Evolutionary conservation across 2,113 vertebrate species (phyloP), one percentile per base, ranked within the genome.

Genomic region (Seriola aureovittata): DNA sequence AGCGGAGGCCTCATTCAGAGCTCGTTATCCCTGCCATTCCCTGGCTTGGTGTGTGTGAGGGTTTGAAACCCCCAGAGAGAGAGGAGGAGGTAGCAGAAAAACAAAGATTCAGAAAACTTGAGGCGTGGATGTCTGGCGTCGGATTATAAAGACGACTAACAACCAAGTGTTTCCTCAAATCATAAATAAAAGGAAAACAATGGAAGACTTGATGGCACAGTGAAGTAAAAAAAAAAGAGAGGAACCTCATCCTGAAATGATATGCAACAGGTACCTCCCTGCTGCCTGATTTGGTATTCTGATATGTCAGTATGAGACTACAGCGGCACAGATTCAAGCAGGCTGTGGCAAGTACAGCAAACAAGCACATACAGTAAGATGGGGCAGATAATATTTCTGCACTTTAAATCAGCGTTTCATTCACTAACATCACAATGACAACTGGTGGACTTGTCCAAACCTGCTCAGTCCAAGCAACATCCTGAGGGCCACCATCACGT

Each of bases 1-100:
- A 84, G 87, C 17, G 19, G 82, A 85, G 86, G 88, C 80, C 88
- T 94, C 88, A 92, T 93, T 95, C 91, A 93, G 85, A 81, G 79
- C 85, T 93, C 73, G 81, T 90, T 92, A 92, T 89, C 73, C 89
- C 90, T 70, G 89, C 79, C 71, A 90, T 93, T 71, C 85, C 83
- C 73, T 89, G 88, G 91, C 93, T 95, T 84, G 4, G 93, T 54
- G 36, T 40, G 59, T 67, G 75, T 66, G 69, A 36, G 64, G 13
- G 40, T 64, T 25, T 93, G 89, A 95, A 95, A 93, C 81, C 94
- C 90, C 87, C 86, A 19, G 16, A 4, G 16, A 4, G 16, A 70
- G 42, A 65, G 63, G 14, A 75, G 38, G 19, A 50, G 25, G 60
- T 21, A 38, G 57, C 42, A 70, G 38, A 75, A 65, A 78, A 82